Conservation (phyloP, 1,140 invertebrate species). For the Phortica variegata region DNA sequence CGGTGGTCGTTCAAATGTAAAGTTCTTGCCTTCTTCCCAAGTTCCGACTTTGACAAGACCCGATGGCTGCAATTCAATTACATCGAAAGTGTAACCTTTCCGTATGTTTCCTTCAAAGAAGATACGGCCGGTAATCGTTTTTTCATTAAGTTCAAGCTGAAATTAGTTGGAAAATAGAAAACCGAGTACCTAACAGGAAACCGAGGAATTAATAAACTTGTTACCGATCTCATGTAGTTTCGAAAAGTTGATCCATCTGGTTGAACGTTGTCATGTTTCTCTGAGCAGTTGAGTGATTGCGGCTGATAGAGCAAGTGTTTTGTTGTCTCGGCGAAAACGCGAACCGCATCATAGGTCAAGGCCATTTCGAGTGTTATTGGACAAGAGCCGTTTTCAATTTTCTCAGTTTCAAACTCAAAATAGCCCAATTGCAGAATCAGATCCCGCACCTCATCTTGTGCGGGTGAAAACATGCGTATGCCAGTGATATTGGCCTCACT, state of each 20-base stretch:
- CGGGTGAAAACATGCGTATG: constrained; percentile 70
- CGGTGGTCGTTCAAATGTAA: constrained; percentile 37
- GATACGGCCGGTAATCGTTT: constrained; percentile 75
- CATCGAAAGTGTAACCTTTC: constrained; percentile 75
- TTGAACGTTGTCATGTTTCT: constrained; percentile 38
- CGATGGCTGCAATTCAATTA: constrained; percentile 70
- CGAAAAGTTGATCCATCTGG: constrained; percentile 71
- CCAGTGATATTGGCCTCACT: constrained; percentile 82
- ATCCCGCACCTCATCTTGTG: constrained; percentile 35
- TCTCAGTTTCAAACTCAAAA: constrained; percentile 38
- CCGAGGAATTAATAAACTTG: constrained; percentile 70
- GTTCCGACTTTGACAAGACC: constrained; percentile 71
- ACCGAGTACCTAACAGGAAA: no score
- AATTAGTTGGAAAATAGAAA: background rate
- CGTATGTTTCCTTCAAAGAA: constrained; percentile 83
- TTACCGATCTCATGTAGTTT: constrained; percentile 71
- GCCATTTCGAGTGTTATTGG: constrained; percentile 66
- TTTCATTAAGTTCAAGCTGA: constrained; percentile 37
- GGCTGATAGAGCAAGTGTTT: constrained; percentile 40
- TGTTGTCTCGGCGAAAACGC: constrained; percentile 65
- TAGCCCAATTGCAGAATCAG: constrained; percentile 32
- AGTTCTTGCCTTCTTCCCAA: constrained; percentile 64
- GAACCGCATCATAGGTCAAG: constrained; percentile 76
- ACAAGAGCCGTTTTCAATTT: constrained; percentile 27
- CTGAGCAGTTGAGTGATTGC: constrained; percentile 60